Evolutionary conservation across 2,113 vertebrate genomes (phyloP).

Genomic region (Neogobius melanostomus): DNA sequence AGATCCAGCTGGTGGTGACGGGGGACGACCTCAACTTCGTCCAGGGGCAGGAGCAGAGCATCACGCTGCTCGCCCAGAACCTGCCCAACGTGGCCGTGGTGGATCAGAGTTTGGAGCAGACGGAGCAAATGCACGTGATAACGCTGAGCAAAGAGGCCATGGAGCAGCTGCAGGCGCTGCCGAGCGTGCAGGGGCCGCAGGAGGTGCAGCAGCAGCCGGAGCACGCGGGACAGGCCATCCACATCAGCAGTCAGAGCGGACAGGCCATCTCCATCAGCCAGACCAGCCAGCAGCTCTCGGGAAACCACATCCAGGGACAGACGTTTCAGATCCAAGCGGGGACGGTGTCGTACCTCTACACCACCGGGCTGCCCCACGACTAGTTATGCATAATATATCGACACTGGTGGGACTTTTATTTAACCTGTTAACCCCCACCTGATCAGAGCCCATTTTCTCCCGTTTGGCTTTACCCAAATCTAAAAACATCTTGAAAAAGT

Average conservation of each 20-base stretch:
- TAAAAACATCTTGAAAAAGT: no score
- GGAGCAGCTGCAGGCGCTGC: constrained; percentile 82
- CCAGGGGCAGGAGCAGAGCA: constrained; percentile 80
- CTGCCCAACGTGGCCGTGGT: constrained; percentile 84
- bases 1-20: constrained; percentile 90
- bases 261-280: constrained; percentile 77
- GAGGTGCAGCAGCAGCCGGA: constrained; percentile 56
- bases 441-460: no score
- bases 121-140: constrained; percentile 91
- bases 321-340: constrained; percentile 82
- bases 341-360: constrained; percentile 76
- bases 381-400: no score
- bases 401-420: no score
- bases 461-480: no score
- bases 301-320: constrained; percentile 75
- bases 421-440: no score
- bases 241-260: constrained; percentile 64
- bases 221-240: constrained; percentile 62
- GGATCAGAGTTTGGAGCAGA: constrained; percentile 71
- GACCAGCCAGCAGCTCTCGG: constrained; percentile 72
- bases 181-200: constrained; percentile 22
- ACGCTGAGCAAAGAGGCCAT: constrained; percentile 90
- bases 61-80: constrained; percentile 84
- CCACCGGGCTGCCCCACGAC: constrained; percentile 64
- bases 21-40: constrained; percentile 86